phyloP scores from a whole-genome alignment of 2,888 invertebrate species.

The Netelia melanura region DNA sequence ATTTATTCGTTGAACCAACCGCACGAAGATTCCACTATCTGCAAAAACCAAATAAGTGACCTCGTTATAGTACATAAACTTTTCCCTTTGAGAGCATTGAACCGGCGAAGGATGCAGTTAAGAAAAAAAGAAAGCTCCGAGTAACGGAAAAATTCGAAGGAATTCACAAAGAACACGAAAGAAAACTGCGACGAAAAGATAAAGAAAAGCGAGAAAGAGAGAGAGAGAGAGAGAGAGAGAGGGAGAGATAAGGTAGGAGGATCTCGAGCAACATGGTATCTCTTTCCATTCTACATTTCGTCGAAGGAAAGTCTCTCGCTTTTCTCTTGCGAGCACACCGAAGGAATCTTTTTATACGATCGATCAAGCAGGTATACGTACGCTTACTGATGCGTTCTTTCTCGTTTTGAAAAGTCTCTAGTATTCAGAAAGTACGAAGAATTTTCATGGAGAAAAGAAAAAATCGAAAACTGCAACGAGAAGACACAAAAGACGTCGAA shows the following conservation, averaged over 20 bases:
- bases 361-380: conserved; percentile 31
- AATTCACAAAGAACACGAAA: conserved; percentile 44
- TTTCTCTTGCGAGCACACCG: conserved; percentile 27
- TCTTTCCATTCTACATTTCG: conserved; percentile 30
- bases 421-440: conserved; percentile 23
- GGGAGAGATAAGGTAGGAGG: conserved; percentile 9
- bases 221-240: conserved; percentile 1
- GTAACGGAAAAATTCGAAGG: conserved; percentile 32
- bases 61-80: conserved; percentile 62
- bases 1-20: conserved; percentile 46
- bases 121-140: conserved; percentile 37
- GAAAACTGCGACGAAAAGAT: not conserved
- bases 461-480: conserved; percentile 8
- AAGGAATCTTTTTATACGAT: conserved; percentile 54
- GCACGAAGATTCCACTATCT: conserved; percentile 37
- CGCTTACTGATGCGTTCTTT: conserved; percentile 35
- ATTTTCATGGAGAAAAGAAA: conserved; percentile 18
- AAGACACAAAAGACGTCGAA: not conserved
- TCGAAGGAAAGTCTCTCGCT: conserved; percentile 39
- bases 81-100: conserved; percentile 59
- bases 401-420: conserved; percentile 37
- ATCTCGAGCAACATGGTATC: conserved; percentile 14
- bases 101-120: conserved; percentile 4
- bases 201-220: not conserved
- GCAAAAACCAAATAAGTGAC: conserved; percentile 61